Base-by-base conservation (phyloP, 1,140 invertebrate species). In the Limonius californicus region DNA sequence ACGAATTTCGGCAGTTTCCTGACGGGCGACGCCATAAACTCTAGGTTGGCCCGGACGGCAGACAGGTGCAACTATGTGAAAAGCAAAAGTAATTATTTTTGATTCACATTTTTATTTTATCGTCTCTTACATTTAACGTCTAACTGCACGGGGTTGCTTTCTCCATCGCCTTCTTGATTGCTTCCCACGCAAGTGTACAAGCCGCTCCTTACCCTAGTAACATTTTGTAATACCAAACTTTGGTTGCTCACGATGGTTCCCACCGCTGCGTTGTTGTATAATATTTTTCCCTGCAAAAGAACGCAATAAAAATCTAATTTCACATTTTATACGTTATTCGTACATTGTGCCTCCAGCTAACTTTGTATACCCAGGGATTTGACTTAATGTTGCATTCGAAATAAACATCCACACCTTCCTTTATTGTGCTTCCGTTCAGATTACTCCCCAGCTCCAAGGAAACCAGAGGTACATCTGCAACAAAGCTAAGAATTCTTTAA, bases 341-440 rank as follows among this genome's bases (percentile, higher is more conserved):
- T 81, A 92, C 91, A 74, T 91, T 90, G 70, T 91, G 89, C 63
- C 85, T 84, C 85, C 90, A 94, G 69, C 87, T 89, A 58, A 94
- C 89, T 81, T 88, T 89, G 70, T 89, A 88, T 42, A 91, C 88
- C 88, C 88, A 90, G 0, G 92, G 92, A 79, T 93, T 94, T 8
- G 91, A 88, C 74, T 88, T 89, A 64, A 95, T 92, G 73, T 88
- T 90, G 77, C 92, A 94, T 76, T 94, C 92, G 69, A 95, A 90
- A 76, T 94, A 94, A 39, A 95, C 91, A 78, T 94, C 92, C 47
- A 90, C 89, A 11, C 90, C 90, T 77, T 94, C 91, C 47, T 88
- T 83, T 59, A 94, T 88, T 20, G 83, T 82, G 47, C 84, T 85
- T n/a, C 88, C 86, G 70, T 92, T 89, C 21, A 92, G 77, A 65